Evolutionary conservation across 2,888 invertebrate species (phyloP).

Genomic region (Lithodes maja): DNA sequence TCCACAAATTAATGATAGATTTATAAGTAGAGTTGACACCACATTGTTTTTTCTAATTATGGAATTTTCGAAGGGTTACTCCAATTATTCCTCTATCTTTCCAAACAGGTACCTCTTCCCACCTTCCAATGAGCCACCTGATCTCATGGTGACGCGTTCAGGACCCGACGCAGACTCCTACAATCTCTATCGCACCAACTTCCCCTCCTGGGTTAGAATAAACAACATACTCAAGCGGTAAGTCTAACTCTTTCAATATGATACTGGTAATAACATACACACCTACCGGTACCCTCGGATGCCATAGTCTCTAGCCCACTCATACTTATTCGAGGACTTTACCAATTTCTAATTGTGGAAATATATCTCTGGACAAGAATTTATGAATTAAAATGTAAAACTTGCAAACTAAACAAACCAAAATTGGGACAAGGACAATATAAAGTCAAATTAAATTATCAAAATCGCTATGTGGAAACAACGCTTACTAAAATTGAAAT

Average conservation of each 20-base stretch:
- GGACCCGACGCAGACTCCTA: constrained; percentile 27
- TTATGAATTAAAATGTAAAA: too few relatives aligned
- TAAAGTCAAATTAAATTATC: too few relatives aligned
- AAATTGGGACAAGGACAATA: too few relatives aligned
- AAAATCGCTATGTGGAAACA: too few relatives aligned
- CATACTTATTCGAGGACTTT: too few relatives aligned
- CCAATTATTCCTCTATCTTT: neutral
- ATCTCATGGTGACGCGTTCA: constrained; percentile 33
- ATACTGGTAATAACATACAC: neutral
- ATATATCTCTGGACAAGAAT: too few relatives aligned
- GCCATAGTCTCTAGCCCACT: too few relatives aligned
- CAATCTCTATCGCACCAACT: constrained; percentile 37
- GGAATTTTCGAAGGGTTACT: neutral
- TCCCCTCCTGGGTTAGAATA: constrained; percentile 41
- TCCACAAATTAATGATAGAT: neutral
- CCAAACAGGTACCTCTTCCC: constrained; percentile 32
- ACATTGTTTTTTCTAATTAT: neutral
- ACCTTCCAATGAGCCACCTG: constrained; percentile 12
- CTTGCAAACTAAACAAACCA: too few relatives aligned
- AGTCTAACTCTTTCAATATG: constrained; percentile 3
- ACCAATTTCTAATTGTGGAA: too few relatives aligned
- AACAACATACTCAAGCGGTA: constrained; percentile 30
- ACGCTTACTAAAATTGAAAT: too few relatives aligned
- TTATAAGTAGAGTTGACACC: neutral
- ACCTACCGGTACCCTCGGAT: too few relatives aligned